These are phyloP conservation scores for Peromyscus melanophrys DNA, from an alignment of 2,797 vertebrate genomes.

Conservation along the genomic window DNA sequence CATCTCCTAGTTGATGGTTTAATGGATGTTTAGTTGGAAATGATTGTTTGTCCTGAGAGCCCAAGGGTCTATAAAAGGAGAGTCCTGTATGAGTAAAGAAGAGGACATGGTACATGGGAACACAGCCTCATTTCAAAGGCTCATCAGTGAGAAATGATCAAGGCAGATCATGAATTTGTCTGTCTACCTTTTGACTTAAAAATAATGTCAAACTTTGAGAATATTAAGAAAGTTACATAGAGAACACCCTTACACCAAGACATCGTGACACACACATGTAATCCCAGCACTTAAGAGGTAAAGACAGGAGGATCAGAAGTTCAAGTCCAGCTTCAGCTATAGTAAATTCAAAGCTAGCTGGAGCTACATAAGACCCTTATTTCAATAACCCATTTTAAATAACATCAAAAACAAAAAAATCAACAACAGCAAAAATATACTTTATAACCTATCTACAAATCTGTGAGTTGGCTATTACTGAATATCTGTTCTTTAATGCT, in stretches of 20 bases:
- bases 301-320: background rate
- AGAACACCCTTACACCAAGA: background rate
- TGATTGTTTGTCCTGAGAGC: background rate
- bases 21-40: background rate
- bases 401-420: background rate
- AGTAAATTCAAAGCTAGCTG: background rate
- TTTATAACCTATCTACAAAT: background rate
- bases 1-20: background rate
- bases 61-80: background rate
- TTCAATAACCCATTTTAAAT: background rate
- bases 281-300: background rate
- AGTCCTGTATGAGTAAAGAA: background rate
- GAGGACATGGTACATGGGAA: background rate
- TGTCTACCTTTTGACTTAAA: conserved; percentile 14
- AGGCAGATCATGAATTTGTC: background rate
- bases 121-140: background rate
- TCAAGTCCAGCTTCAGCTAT: background rate
- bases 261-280: background rate
- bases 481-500: background rate
- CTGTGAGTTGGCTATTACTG: background rate
- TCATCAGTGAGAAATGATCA: background rate
- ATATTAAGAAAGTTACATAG: background rate
- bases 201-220: background rate
- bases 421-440: too few relatives aligned
- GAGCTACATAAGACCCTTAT: background rate